Conservation (phyloP, 1,140 invertebrate species). For the Triops longicaudatus region DNA sequence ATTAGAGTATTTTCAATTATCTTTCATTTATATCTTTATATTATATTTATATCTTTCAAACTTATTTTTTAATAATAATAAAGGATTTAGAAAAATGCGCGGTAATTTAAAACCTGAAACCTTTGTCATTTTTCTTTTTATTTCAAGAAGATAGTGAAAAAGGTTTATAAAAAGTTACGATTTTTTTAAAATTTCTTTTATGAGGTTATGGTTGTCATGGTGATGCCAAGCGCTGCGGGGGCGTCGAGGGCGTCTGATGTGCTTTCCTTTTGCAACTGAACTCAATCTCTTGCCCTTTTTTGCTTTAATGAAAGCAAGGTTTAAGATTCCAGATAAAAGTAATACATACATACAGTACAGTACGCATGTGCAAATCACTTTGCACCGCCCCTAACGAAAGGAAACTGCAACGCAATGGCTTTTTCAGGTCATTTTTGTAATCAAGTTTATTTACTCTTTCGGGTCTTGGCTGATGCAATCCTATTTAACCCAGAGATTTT, state of each 20-base stretch:
- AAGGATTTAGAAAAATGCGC: too few relatives aligned
- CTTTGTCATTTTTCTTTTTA: too few relatives aligned
- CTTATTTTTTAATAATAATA: too few relatives aligned
- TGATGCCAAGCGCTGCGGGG: background rate
- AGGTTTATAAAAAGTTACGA: too few relatives aligned
- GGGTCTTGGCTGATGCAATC: constrained; percentile 3
- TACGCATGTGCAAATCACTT: background rate
- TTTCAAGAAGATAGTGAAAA: too few relatives aligned
- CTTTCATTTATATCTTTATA: too few relatives aligned
- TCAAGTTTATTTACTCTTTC: background rate
- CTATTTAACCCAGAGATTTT: background rate
- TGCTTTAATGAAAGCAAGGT: background rate
- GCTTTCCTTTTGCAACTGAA: background rate
- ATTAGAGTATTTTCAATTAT: too few relatives aligned
- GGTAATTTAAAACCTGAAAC: too few relatives aligned
- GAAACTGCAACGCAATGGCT: background rate
- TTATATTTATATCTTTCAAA: too few relatives aligned
- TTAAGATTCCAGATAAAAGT: too few relatives aligned
- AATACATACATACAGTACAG: background rate
- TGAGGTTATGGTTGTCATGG: background rate
- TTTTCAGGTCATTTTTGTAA: background rate
- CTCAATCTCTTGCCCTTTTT: constrained; percentile 1
- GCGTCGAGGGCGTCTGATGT: constrained; percentile 13
- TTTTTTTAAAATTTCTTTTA: background rate
- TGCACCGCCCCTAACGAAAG: background rate